Conservation (phyloP, 2,113 vertebrate genomes). For the Eudyptes chrysolophus region DNA sequence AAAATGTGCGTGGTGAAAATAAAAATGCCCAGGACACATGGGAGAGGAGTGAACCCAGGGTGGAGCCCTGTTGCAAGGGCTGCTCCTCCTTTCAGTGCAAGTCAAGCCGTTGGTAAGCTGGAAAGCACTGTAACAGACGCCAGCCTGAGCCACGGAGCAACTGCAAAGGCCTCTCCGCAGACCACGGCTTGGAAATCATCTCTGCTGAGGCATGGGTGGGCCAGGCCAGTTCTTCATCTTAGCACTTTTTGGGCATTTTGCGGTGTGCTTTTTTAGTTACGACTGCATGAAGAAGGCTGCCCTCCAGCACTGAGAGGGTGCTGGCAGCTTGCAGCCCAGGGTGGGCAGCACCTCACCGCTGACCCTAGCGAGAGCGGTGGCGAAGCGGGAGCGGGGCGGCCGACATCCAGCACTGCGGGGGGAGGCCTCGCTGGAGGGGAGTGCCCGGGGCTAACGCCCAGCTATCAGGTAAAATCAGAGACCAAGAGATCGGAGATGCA, state of each 20-base stretch:
- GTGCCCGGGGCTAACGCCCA: background rate
- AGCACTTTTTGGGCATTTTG: background rate
- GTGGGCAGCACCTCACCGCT: background rate
- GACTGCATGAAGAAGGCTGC: background rate
- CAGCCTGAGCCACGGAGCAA: background rate
- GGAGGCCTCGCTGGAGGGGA: background rate
- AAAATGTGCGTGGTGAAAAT: background rate
- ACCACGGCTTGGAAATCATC: background rate
- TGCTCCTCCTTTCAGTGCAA: background rate
- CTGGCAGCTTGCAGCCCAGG: background rate
- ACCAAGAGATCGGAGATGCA: background rate
- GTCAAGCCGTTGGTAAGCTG: background rate
- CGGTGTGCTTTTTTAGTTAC: background rate
- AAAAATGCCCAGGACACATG: background rate
- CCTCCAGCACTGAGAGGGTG: background rate
- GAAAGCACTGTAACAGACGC: background rate
- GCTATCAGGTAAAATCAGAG: background rate
- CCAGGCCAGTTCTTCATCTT: background rate
- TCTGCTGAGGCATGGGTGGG: background rate
- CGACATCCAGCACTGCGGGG: rapidly evolving
- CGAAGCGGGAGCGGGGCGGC: background rate
- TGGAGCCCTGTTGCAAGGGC: background rate
- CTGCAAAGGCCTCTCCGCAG: background rate
- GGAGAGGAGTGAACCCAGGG: background rate
- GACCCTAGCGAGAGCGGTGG: rapidly evolving